Evolutionary conservation across 2,797 vertebrate genomes (phyloP), one percentile per base, ranked within the genome.

Genomic region (Anguilla pacifica): DNA sequence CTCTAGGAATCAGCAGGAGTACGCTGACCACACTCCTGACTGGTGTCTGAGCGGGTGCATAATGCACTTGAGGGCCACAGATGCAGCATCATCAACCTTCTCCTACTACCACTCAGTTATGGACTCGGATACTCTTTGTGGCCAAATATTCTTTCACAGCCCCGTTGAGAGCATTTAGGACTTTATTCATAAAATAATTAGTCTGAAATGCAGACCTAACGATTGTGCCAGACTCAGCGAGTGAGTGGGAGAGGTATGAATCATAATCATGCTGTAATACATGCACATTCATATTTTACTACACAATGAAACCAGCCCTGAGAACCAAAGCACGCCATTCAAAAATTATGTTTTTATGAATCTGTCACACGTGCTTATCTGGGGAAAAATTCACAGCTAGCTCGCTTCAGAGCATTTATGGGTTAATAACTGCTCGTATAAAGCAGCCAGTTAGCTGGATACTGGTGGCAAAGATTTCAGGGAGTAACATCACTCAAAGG

Each of bases 121-220:
- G 43, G 13, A 43, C 22, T 28, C n/a, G 22, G 64, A 46, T 11
- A 39, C 25, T 46, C 74, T 79, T 70, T 70, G n/a, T 28, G 67
- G 25, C 11, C n/a, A 43, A 79, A 79, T 79, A 25, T 22, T 46
- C 7, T 79, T 79, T 79, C 74, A 79, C 35, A 79, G 74, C 74
- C 74, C 74, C 74, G 3, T 25, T 22, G 74, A 79, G 74, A 79
- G 74, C 74, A 46, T 79, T 46, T 79, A 35, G 39, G 74, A 79
- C 4, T 46, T 79, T 79, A 79, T 46, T 79, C 74, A 79, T 46
- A 79, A 79, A 43, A 43, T 46, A 79, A 79, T 22, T 6, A 79
- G 17, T 46, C 39, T 79, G 74, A 79, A 79, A 79, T 46, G 35
- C 13, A 79, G 74, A 79, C 72, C 35, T 43, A 28, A 77, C 70